Evolutionary conservation across 2,797 vertebrate species (phyloP).

Genomic region (Gorsachius magnificus): DNA sequence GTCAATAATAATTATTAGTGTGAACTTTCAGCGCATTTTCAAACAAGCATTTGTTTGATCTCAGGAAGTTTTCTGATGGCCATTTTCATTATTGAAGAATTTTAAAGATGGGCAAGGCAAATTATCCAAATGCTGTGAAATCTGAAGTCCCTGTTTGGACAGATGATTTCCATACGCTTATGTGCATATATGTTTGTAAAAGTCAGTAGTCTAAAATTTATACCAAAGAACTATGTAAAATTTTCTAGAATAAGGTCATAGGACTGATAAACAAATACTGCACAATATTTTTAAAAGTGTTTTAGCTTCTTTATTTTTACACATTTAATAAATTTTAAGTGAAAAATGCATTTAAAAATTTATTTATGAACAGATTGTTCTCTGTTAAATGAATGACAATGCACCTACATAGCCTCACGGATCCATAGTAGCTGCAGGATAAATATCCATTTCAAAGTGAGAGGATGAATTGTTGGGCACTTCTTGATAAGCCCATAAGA

Average conservation of each 20-base stretch:
- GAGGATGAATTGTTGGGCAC: not conserved
- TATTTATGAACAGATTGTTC: not conserved
- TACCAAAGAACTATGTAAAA: not conserved
- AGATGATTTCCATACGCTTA: not conserved
- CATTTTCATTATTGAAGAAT: not conserved
- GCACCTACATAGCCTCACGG: not conserved
- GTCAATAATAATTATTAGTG: not conserved
- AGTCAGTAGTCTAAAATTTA: not conserved
- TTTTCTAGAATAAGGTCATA: not conserved
- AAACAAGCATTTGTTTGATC: not conserved
- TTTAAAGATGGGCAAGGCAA: not conserved
- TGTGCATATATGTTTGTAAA: not conserved
- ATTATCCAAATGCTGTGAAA: not conserved
- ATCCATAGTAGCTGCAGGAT: not conserved
- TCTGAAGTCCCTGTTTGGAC: not conserved
- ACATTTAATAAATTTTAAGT: not conserved
- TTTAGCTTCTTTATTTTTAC: not conserved
- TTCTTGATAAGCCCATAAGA: conserved; percentile 6
- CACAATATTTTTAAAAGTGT: not conserved
- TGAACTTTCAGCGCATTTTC: not conserved
- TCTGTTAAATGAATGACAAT: not conserved
- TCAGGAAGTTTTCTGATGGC: not conserved
- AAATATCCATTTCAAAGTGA: conserved; percentile 26
- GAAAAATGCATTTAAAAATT: not conserved
- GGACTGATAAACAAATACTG: not conserved